phyloP scores from a whole-genome alignment of 2,113 vertebrate species.

The Bungarus multicinctus region DNA sequence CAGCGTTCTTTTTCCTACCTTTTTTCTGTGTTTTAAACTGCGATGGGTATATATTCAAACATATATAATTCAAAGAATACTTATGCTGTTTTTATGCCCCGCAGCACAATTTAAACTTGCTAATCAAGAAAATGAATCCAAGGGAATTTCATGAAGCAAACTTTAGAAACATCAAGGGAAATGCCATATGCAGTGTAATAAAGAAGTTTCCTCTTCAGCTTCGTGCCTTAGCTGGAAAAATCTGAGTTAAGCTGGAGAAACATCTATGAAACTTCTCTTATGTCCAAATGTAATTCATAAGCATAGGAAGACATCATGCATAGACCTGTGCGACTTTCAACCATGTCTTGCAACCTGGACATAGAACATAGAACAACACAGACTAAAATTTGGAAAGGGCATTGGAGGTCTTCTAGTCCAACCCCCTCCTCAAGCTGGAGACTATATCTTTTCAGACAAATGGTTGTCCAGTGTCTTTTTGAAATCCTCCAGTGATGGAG shows the following conservation, averaged over 20 bases:
- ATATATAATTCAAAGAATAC: neutral
- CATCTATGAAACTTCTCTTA: neutral
- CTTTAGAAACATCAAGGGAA: neutral
- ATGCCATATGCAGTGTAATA: neutral
- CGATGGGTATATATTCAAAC: neutral
- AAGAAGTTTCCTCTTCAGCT: neutral
- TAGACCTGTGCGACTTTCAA: neutral
- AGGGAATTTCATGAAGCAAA: neutral
- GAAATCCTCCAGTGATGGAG: neutral
- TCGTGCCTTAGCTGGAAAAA: neutral
- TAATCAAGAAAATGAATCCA: rapidly evolving
- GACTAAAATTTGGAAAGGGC: neutral
- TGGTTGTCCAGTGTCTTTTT: too few relatives aligned
- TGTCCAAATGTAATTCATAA: neutral
- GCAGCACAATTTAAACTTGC: neutral
- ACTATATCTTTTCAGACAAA: too few relatives aligned
- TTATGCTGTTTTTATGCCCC: neutral
- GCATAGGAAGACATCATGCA: neutral
- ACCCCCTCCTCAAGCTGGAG: neutral
- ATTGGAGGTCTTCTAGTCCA: too few relatives aligned
- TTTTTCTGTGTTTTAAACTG: neutral
- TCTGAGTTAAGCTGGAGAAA: neutral
- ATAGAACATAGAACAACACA: neutral
- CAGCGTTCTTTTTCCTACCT: neutral
- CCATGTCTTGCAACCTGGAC: neutral